Conservation (phyloP, 2,888 invertebrate species). For the Epistrophe eligans region DNA sequence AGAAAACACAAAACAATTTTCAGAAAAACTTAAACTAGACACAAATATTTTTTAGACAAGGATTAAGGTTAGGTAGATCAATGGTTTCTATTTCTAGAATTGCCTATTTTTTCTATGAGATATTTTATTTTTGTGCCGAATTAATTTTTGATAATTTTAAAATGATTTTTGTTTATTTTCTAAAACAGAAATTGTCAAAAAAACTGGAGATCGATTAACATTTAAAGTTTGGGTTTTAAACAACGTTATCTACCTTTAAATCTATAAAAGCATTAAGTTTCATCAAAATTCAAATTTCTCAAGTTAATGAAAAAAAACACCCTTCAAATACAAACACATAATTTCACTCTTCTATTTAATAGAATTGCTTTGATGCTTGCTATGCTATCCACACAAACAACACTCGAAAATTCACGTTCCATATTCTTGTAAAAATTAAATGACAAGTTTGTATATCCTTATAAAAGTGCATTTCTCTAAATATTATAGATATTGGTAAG, state of each 20-base stretch:
- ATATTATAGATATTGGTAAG: neutral
- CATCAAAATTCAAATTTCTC: neutral
- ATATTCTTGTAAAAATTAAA: slow-evolving; percentile 16
- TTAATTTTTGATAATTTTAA: neutral
- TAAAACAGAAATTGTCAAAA: too few species aligned
- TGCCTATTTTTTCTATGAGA: too few species aligned
- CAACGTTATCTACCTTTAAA: too few species aligned
- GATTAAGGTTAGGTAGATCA: too few species aligned
- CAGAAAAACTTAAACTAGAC: too few species aligned
- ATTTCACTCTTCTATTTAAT: neutral
- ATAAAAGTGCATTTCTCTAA: slow-evolving; percentile 71
- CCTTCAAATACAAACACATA: neutral
- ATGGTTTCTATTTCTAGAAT: too few species aligned
- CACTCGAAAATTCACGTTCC: neutral
- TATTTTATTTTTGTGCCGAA: too few species aligned
- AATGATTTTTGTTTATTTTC: neutral
- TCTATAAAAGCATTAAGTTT: too few species aligned
- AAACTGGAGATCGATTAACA: too few species aligned
- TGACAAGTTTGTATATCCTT: slow-evolving; percentile 37
- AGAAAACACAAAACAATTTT: neutral
- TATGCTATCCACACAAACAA: slow-evolving; percentile 7
- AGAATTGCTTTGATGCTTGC: neutral
- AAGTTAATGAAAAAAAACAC: neutral
- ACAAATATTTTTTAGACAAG: too few species aligned
- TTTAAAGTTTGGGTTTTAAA: too few species aligned